Percentiles rank a stretch among this genome's conserved stretches.
Evolutionary conservation across 2,888 invertebrate genomes (phyloP).

Genomic region (Dascillus cervinus): DNA sequence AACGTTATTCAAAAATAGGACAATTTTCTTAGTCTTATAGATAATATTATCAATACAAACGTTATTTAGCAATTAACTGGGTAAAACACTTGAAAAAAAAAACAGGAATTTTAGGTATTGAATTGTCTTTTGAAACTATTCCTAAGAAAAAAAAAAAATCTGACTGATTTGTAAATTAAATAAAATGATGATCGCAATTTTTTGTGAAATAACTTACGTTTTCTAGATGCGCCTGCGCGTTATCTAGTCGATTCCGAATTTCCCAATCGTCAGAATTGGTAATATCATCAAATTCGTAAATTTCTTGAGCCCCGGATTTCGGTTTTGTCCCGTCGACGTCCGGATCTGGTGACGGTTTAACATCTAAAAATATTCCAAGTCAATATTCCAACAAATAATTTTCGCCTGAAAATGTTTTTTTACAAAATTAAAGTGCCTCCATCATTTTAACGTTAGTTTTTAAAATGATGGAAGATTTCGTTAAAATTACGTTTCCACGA

Average conservation of each 20-base stretch:
- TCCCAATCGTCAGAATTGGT: slow-evolving; percentile 50
- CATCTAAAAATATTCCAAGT: slow-evolving; percentile 16
- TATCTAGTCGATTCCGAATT: slow-evolving; percentile 39
- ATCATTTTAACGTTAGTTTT: no score
- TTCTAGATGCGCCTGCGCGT: slow-evolving; percentile 32
- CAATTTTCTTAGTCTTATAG: no score
- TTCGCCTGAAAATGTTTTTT: no score
- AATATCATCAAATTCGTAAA: slow-evolving; percentile 47
- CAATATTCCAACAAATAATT: slow-evolving; percentile 3
- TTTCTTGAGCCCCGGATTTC: slow-evolving; percentile 24
- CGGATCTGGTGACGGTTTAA: slow-evolving; percentile 23
- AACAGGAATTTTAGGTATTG: no score
- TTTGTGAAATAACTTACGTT: slow-evolving; percentile 35
- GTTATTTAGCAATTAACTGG: no score
- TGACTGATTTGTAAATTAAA: not conserved
- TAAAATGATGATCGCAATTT: slow-evolving; percentile 5
- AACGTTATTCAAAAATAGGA: not conserved
- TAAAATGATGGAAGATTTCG: no score
- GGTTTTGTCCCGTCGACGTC: slow-evolving; percentile 15
- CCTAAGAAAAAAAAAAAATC: not conserved
- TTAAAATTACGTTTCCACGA: slow-evolving; percentile 43
- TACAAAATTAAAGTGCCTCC: no score
- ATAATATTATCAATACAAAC: no score
- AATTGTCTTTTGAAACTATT: no score
- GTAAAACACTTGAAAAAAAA: no score